phyloP scores from a whole-genome alignment of 1,140 invertebrate genomes.

The Bicyclus anynana region DNA sequence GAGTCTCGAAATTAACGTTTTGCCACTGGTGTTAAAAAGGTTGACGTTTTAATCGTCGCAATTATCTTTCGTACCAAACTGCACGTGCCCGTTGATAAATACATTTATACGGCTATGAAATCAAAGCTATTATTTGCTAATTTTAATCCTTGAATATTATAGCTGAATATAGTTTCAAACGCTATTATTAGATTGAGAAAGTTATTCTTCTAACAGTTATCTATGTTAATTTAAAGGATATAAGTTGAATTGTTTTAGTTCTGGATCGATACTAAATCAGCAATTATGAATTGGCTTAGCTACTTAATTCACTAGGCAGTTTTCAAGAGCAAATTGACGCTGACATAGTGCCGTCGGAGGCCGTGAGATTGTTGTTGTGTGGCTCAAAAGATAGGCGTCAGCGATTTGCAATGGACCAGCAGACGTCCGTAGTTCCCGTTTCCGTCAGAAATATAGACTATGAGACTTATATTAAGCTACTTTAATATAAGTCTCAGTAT shows the following conservation, averaged over 20 bases:
- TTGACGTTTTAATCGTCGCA: slow-evolving; percentile 23
- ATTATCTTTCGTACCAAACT: slow-evolving; percentile 13
- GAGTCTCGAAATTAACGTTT: slow-evolving; percentile 19
- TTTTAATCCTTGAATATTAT: too few species aligned
- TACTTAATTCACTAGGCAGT: slow-evolving; percentile 10
- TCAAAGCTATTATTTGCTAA: too few species aligned
- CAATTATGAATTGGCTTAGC: neutral
- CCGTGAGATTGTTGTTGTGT: neutral
- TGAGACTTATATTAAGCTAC: too few species aligned
- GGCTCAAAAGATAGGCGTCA: slow-evolving; percentile 3
- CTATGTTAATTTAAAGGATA: too few species aligned
- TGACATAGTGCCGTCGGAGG: slow-evolving; percentile 19
- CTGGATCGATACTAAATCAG: neutral
- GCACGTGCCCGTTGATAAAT: slow-evolving; percentile 6
- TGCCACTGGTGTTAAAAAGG: slow-evolving; percentile 26
- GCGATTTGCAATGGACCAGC: neutral
- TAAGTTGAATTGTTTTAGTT: too few species aligned
- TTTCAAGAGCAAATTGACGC: slow-evolving; percentile 16
- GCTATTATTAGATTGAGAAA: too few species aligned
- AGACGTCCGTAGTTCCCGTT: too few species aligned
- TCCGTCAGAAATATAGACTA: too few species aligned
- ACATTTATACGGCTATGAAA: too few species aligned
- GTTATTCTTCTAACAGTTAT: too few species aligned
- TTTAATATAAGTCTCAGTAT: too few species aligned
- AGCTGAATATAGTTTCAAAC: too few species aligned